Base-by-base conservation (phyloP, 2,113 vertebrate genomes). In the Papio anubis region DNA sequence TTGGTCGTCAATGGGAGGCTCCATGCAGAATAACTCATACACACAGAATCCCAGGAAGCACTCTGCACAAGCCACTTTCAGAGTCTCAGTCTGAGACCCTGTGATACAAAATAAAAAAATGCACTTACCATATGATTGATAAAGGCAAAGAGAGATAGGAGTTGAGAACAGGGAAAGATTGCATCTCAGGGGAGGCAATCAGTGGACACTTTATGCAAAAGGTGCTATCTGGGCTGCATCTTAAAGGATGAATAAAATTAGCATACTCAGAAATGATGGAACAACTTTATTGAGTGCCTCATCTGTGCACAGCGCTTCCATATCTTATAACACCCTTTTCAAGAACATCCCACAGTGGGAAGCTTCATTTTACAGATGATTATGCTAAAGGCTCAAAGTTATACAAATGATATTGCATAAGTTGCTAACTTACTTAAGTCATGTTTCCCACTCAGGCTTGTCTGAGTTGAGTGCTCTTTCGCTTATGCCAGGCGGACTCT, bases 321-420 rank as follows among this genome's bases (percentile, higher is more conserved):
- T 8, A 70, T 38, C 48, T 27, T 48, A 48, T 5, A 48, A 68
- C 8, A 84, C 18, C 16, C 27, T 93, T 76, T 85, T 59, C 32
- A 85, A 80, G 72, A 66, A n/a, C 57, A 43, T 38, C 68, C 8
- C 50, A 32, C 14, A 86, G 5, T 66, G 45, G 25, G 45, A 79
- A 32, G 66, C n/a, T 89, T 97, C 73, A 75, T 82, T 93, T 93
- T 95, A 86, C 21, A 95, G n/a, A 68, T 72, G 57, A 90, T 64
- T 78, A 91, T 85, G 11, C 72, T 94, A 88, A 96, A 90, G 82
- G 14, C 38, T 88, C 72, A 72, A 61, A 72, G 48, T 95, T 88
- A 85, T 12, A 52, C 66, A 76, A 85, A 50, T 59, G 72, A 55
- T 64, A 72, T 70, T 80, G 48, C 13, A 2, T 18, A 91, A 85